Evolutionary conservation across 2,113 vertebrate species (phyloP), one percentile per base, ranked within the genome.

Genomic region (Cochlearius cochlearius): DNA sequence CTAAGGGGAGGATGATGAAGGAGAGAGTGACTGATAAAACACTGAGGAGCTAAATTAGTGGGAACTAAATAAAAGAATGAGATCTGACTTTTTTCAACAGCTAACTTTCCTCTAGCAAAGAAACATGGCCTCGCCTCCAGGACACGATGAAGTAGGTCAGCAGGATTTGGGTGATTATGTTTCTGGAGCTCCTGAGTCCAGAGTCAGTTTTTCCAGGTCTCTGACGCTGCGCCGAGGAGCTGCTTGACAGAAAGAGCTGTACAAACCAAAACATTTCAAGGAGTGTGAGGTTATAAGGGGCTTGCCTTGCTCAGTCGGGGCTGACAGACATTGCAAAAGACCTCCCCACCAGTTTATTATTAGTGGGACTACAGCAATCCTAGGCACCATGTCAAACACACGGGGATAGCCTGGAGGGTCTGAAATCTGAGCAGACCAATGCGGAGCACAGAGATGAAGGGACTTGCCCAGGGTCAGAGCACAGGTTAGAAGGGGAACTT

Each of bases 381-480:
- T 16, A 75, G 26, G 62, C 34, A 50, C 59, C 1, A 2, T n/a
- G 74, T 58, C 39, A 92, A 76, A 80, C 0, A 2, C 0, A 0
- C 9, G 52, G 29, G n/a, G 47, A 39, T 9, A 71, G 36, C 49
- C 69, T 53, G 49, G 25, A 68, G 21, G 13, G 50, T 90, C 75
- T 82, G 62, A 88, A 90, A 82, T 66, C 62, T 38, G 38, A 91
- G 53, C 49, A 87, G 73, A 56, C 17, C 36, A 72, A 30, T 32
- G n/a, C 0, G 2, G 52, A 82, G 50, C 50, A 63, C n/a, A 13
- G 63, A 88, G 82, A 50, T 45, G 86, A 89, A 27, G 41, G 45
- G 67, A 36, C 10, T 45, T 47, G 20, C 34, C 60, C 63, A 38
- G 29, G 53, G 50, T 71, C 69, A 75, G 76, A 80, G 34, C 5